Percentiles rank a stretch among this genome's conserved stretches.
phyloP scores from a whole-genome alignment of 2,888 invertebrate genomes.

The Maniola hyperantus region DNA sequence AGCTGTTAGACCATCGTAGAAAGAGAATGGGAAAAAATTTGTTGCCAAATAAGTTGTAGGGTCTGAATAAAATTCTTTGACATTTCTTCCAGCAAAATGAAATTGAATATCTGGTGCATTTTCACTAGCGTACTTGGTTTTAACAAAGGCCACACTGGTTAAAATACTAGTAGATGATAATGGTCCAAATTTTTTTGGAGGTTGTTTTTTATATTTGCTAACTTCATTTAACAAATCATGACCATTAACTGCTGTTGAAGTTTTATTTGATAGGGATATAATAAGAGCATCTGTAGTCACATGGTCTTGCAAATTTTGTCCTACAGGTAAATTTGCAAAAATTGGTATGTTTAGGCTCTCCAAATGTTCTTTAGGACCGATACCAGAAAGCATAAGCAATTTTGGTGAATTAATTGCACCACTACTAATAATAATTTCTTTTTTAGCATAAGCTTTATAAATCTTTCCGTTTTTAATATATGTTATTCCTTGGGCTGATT shows the following conservation, averaged over 20 bases:
- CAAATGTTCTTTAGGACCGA: conserved; percentile 84
- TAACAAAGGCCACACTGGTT: conserved; percentile 83
- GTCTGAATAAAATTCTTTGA: conserved; percentile 82
- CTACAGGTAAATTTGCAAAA: conserved; percentile 86
- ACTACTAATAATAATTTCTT: conserved; percentile 84
- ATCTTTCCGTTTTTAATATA: conserved; percentile 68
- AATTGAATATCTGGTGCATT: conserved; percentile 86
- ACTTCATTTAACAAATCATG: conserved; percentile 70
- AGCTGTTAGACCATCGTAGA: conserved; percentile 84
- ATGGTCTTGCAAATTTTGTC: conserved; percentile 89
- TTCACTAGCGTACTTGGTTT: conserved; percentile 73
- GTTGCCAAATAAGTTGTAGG: conserved; percentile 77
- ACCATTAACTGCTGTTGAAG: conserved; percentile 71
- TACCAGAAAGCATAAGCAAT: conserved; percentile 85
- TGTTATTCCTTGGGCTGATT: conserved; percentile 71
- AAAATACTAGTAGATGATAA: conserved; percentile 81
- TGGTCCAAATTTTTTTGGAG: conserved; percentile 73
- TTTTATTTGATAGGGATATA: conserved; percentile 76
- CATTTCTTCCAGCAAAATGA: conserved; percentile 83
- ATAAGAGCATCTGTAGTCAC: conserved; percentile 84
- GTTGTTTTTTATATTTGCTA: conserved; percentile 65
- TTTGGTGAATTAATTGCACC: conserved; percentile 85
- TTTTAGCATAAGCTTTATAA: conserved; percentile 72
- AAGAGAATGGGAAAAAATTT: conserved; percentile 81
- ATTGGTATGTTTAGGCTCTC: conserved; percentile 79